Evolutionary conservation across 1,140 invertebrate genomes (phyloP).

Genomic region (Lepidostoma basale): DNA sequence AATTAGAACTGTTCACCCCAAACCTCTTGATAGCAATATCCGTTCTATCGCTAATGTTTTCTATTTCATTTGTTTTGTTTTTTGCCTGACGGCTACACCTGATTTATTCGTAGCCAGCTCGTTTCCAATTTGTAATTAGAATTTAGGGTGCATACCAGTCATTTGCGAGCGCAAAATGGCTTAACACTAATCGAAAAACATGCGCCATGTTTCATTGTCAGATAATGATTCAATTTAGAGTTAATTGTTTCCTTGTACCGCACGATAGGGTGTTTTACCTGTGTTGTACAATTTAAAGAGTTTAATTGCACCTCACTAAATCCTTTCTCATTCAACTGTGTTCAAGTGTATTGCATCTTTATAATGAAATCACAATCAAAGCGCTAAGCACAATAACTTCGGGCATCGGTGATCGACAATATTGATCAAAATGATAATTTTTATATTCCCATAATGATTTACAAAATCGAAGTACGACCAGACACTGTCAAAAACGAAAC

Average conservation of each 20-base stretch:
- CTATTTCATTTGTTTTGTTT: slow-evolving; percentile 41
- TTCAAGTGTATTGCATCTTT: no score
- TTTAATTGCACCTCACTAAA: no score
- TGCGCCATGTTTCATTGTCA: background rate
- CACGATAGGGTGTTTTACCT: background rate
- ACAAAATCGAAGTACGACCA: no score
- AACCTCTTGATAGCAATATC: slow-evolving; percentile 45
- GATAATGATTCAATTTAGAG: slow-evolving; percentile 1
- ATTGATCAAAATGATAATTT: no score
- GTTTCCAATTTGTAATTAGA: slow-evolving; percentile 19
- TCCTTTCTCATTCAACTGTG: no score
- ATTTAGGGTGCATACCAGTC: slow-evolving; percentile 27
- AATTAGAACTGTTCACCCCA: slow-evolving; percentile 41
- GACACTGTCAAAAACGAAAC: no score
- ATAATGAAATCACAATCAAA: no score
- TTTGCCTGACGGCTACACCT: slow-evolving; percentile 15
- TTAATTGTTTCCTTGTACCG: no score
- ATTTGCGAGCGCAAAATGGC: slow-evolving; percentile 17
- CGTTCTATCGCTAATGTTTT: slow-evolving; percentile 42
- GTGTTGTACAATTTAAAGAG: background rate
- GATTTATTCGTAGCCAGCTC: slow-evolving; percentile 15
- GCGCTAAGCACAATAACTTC: no score
- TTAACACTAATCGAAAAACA: slow-evolving; percentile 12
- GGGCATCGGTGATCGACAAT: no score
- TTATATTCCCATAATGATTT: no score